These are phyloP conservation scores for Tetragonula carbonaria DNA, from an alignment of 2,888 invertebrate genomes.

Conservation along the genomic window DNA sequence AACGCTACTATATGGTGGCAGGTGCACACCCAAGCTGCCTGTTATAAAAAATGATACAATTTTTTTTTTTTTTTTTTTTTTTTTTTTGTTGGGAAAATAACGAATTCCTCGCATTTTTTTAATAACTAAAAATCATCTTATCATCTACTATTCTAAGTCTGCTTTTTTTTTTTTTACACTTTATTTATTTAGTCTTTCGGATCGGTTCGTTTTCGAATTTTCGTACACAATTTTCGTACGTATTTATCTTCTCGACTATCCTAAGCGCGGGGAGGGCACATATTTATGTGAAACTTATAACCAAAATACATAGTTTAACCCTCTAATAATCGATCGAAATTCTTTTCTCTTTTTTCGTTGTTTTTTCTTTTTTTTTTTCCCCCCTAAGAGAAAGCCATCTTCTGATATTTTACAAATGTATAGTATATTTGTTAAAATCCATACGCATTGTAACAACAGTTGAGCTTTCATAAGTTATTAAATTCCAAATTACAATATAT, in stretches of 20 bases:
- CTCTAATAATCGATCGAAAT: conserved; percentile 36
- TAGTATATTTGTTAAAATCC: neutral
- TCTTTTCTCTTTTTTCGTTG: neutral
- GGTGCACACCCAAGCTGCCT: conserved; percentile 83
- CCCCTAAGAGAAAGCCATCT: neutral
- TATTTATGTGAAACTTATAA: conserved; percentile 70
- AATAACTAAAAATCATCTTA: conserved; percentile 48
- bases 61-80: conserved; percentile 43
- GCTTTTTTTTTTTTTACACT: conserved; percentile 58
- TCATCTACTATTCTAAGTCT: conserved; percentile 44
- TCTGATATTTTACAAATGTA: neutral
- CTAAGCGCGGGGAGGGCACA: conserved; percentile 83
- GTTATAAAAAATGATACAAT: conserved; percentile 68
- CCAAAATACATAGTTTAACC: conserved; percentile 50
- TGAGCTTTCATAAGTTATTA: neutral
- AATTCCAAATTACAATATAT: neutral
- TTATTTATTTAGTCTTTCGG: conserved; percentile 12
- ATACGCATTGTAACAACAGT: neutral
- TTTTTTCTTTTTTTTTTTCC: too few species aligned
- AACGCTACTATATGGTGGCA: conserved; percentile 81
- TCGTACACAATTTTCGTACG: conserved; percentile 26
- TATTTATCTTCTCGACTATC: conserved; percentile 72
- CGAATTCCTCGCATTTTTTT: conserved; percentile 58
- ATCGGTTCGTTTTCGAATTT: conserved; percentile 15
- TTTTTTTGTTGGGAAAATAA: conserved; percentile 46